Base-by-base conservation (phyloP, 2,888 invertebrate genomes). In the Lissonota sp. region DNA sequence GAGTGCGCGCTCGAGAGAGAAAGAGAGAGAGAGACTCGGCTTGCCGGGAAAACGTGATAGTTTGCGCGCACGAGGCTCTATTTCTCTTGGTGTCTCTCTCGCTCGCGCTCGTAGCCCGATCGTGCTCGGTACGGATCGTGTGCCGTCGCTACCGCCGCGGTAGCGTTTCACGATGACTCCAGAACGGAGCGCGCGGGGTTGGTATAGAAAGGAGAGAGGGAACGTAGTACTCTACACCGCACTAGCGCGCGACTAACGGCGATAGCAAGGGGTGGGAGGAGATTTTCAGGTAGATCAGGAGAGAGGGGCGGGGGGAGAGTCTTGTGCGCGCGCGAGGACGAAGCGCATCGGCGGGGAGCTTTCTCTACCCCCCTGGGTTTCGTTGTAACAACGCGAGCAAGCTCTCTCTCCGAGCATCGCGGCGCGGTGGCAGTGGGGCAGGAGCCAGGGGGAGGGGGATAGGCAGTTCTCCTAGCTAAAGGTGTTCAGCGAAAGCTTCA, bases 401-500 rank as follows among this genome's bases (percentile, higher is more conserved):
- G 63, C 64, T 64, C 57, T 78, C 49, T n/a, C n/a, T n/a, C 53
- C 73, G 79, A 62, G 72, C 10, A 39, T 72, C 63, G 71, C 63
- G 71, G 66, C 55, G 69, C 26, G 26, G 26, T n/a, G 26, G 26
- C 26, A 26, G 26, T 26, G 26, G 26, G 26, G 26, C 26, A 2
- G 26, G 26, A 26, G 26, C 26, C 26, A 26, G 26, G 26, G 26
- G 26, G 26, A 3, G 26, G 26, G 26, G 26, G 26, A 26, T 3
- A 26, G 26, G 26, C 26, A 26, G 26, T 26, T 26, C 26, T 26
- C 26, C 58, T 58, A 42, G 51, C 53, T 2, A 26, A 26, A 26
- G 26, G 26, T 26, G 53, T 42, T 40, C 26, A 26, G 83, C 87
- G 86, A 57, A 44, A 73, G 73, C 55, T 46, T 88, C 91, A 91